Evolutionary conservation across 1,140 invertebrate species (phyloP).

Genomic region (Heterodera schachtii): DNA sequence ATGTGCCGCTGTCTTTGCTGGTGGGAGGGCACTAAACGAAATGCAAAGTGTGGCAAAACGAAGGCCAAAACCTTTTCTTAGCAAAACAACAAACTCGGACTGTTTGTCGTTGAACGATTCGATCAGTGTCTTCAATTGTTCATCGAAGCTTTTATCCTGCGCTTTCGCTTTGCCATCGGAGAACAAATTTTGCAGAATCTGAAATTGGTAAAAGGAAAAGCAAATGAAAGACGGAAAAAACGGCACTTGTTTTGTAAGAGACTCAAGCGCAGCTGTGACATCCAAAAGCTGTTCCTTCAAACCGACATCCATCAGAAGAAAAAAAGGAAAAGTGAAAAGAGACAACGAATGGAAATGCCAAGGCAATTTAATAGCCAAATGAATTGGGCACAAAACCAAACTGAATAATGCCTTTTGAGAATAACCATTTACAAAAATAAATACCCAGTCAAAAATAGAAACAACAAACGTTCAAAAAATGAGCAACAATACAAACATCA

Average conservation of each 20-base stretch:
- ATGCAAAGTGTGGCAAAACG: not conserved
- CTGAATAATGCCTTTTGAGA: no score
- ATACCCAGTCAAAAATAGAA: not conserved
- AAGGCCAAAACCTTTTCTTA: slow-evolving; percentile 7
- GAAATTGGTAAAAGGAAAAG: not conserved
- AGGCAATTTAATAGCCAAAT: not conserved
- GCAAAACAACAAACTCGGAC: not conserved
- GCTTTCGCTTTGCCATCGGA: not conserved
- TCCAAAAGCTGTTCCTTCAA: slow-evolving; percentile 25
- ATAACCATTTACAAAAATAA: not conserved
- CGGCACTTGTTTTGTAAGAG: slow-evolving; percentile 20
- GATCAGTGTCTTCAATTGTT: not conserved
- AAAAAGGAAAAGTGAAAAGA: no score
- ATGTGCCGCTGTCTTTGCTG: slow-evolving; percentile 46
- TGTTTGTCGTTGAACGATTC: slow-evolving; percentile 19
- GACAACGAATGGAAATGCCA: not conserved
- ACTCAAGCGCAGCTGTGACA: slow-evolving; percentile 21
- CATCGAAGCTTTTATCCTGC: not conserved
- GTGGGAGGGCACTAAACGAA: slow-evolving; percentile 32
- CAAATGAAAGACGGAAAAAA: not conserved
- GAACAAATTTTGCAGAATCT: slow-evolving; percentile 15
- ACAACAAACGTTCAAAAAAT: not conserved
- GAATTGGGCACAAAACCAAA: no score
- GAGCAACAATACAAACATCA: no score
- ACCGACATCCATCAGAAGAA: not conserved